Evolutionary conservation across 1,140 invertebrate genomes (phyloP), one percentile per base, ranked within the genome.

Genomic region (Philaenus spumarius): DNA sequence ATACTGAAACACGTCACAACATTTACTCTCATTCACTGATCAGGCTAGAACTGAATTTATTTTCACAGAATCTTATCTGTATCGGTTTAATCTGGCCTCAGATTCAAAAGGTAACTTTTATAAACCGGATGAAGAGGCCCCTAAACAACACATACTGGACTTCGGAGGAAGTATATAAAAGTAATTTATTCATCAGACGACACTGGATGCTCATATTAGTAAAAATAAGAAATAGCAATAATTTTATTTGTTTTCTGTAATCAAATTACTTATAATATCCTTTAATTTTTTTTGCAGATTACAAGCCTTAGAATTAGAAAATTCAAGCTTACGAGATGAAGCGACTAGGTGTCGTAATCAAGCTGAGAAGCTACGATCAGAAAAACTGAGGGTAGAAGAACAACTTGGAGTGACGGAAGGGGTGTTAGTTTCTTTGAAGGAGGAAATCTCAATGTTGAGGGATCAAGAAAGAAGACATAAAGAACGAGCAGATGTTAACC

Each of bases 271-370:
- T 17, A 20, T 9, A n/a, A 47, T 2, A 19, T 9, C 45, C n/a
- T n/a, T 51, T 34, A 3, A 51, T 26, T 24, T 39, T 46, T 15
- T 45, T 59, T 46, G 35, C 37, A 79, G 92, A 66, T 78, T 95
- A 20, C 83, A 87, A 61, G 80, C 81, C 30, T 77, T 87, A 12
- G 92, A 96, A 71, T 72, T 84, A 15, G 92, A 95, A 67, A 84
- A 86, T 45, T 78, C 82, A 6, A 78, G 80, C 60, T 72, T 91
- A 51, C 84, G 86, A 66, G 86, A 90, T 62, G 93, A 97, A 74
- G 78, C 84, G 4, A 63, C 64, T 1, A 69, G 78, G 60, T 69
- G 82, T 47, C 76, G 78, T 30, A 68, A 73, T 23, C 77, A 81
- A 62, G 62, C 82, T 26, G 82, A 86, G 22, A 76, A 75, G 59